phyloP scores from a whole-genome alignment of 1,140 invertebrate genomes.

The Trichonephila clavipes region DNA sequence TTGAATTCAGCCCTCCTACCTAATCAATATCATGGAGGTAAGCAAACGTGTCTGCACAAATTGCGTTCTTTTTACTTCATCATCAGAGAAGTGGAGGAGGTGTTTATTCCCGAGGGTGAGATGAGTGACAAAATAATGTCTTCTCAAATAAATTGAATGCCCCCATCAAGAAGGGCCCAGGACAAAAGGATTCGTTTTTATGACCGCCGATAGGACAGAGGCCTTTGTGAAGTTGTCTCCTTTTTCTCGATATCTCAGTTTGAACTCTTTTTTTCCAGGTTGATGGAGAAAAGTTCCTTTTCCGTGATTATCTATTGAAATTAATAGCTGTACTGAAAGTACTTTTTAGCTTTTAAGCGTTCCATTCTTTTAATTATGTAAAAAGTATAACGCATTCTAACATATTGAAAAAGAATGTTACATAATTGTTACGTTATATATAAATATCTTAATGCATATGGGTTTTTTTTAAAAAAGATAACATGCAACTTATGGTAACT shows the following conservation, averaged over 20 bases:
- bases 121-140: conserved; percentile 55
- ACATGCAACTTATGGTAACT: no score
- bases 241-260: neutral
- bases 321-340: no score
- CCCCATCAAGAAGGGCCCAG: neutral
- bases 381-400: no score
- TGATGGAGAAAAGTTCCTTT: no score
- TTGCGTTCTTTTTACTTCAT: neutral
- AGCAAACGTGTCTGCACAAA: neutral
- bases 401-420: no score
- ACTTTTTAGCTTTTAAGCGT: no score
- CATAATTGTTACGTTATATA: no score
- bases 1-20: neutral
- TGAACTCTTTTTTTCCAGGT: neutral
- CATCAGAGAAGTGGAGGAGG: neutral
- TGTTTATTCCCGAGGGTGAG: neutral
- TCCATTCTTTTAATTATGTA: no score
- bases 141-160: conserved; percentile 58
- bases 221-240: neutral
- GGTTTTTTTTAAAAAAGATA: no score
- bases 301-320: no score
- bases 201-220: neutral
- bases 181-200: conserved; percentile 29
- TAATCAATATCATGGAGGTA: neutral
- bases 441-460: no score